Base-by-base conservation (phyloP, 2,888 invertebrate genomes). In the Lasius platythorax region DNA sequence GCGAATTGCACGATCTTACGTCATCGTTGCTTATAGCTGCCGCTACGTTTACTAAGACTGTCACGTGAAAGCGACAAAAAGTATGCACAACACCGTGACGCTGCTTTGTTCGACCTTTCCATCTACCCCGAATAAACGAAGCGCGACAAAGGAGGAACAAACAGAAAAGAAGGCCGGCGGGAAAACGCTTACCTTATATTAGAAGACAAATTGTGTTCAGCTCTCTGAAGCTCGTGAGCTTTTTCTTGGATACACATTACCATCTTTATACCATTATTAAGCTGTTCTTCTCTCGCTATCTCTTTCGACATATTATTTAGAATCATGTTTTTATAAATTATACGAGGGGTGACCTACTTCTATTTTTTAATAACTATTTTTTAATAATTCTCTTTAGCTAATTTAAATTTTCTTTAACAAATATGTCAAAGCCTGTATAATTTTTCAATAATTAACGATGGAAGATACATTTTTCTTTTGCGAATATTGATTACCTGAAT, bases 121-220 rank as follows among this genome's bases (percentile, higher is more conserved):
- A 37, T 37, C 12, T 53, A 28, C n/a, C 46, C 18, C 61, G 74
- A 81, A 81, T 61, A 78, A 78, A 78, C 72, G 66, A 46, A 18
- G 43, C 28, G 28, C 79, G 46, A 79, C 72, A 79, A 79, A 79
- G 23, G 33, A 61, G 58, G 58, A 15, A 73, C 46, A 72, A 79
- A 72, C 73, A 61, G 43, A 66, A 68, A 66, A 61, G 72, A 82
- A 87, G 74, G 64, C 50, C 75, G 70, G 72, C 58, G 73, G 40
- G 64, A 85, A 53, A 53, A 78, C 82, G 85, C 81, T 85, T 87
- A 85, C 75, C 82, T 89, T 85, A 74, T 72, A 72, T 82, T 83
- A 74, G 82, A 74, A 84, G 87, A 88, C 79, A 66, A 87, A 87
- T 85, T 83, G 72, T 83, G 78, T 70, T 67, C 82, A 15, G 37